phyloP scores from a whole-genome alignment of 2,797 vertebrate species.

The Sorex maritimensis region DNA sequence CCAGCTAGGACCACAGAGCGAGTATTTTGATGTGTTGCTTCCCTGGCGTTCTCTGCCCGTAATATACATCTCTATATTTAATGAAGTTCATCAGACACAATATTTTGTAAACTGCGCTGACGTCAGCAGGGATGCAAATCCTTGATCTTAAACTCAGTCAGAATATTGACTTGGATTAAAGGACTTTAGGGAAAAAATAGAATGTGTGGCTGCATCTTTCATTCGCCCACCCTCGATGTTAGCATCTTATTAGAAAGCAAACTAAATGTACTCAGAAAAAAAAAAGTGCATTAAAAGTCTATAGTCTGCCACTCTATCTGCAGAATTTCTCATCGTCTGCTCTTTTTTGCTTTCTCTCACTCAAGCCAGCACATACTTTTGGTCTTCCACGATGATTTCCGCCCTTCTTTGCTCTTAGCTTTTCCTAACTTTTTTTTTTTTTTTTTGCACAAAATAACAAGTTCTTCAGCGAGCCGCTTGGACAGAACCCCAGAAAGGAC shows the following conservation, averaged over 20 bases:
- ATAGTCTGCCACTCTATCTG: neutral
- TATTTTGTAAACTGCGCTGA: neutral
- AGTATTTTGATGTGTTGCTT: neutral
- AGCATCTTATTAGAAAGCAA: neutral
- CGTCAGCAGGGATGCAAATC: neutral
- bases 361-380: neutral
- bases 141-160: neutral
- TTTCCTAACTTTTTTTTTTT: neutral
- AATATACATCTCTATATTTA: neutral
- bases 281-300: neutral
- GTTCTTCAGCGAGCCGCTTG: neutral
- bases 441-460: neutral
- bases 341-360: neutral
- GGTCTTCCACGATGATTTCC: neutral
- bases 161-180: neutral
- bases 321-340: neutral
- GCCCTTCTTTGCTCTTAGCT: neutral
- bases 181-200: neutral
- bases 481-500: neutral
- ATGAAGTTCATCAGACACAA: neutral
- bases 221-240: neutral
- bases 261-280: neutral
- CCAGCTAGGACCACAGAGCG: neutral
- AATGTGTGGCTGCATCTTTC: neutral
- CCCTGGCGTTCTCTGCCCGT: neutral